Percentiles rank a stretch among this genome's conserved stretches.
Evolutionary conservation across 2,797 vertebrate species (phyloP).

Genomic region (Acanthopagrus latus): DNA sequence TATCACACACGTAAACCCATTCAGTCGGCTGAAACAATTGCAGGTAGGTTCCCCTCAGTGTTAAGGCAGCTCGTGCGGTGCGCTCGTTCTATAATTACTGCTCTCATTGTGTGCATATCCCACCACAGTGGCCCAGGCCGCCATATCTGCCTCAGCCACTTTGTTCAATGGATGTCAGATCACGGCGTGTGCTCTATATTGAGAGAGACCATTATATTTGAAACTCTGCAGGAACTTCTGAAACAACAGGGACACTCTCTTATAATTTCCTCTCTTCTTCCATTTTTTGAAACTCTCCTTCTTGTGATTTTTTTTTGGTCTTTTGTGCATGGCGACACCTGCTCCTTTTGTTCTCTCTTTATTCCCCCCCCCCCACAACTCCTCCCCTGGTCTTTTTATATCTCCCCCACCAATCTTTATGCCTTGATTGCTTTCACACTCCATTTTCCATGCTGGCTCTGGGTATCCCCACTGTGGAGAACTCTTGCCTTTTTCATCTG

Average conservation of each 20-base stretch:
- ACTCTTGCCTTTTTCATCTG: conserved; percentile 68
- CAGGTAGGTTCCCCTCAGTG: conserved; percentile 60
- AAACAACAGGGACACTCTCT: conserved; percentile 57
- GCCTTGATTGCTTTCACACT: conserved; percentile 70
- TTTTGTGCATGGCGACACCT: conserved; percentile 59
- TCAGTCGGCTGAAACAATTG: conserved; percentile 60
- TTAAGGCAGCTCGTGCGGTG: conserved; percentile 51
- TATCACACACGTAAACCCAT: conserved; percentile 9
- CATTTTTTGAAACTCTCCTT: conserved; percentile 49
- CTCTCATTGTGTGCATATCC: conserved; percentile 55
- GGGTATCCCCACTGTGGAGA: conserved; percentile 73
- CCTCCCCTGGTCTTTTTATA: conserved; percentile 48
- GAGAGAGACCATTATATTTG: conserved; percentile 65
- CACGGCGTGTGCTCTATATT: conserved; percentile 54
- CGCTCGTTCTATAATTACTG: conserved; percentile 69
- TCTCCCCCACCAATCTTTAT: conserved; percentile 64
- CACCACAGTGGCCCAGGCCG: conserved; percentile 48
- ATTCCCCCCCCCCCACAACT: background rate
- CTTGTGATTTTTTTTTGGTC: conserved; percentile 32
- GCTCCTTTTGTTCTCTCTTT: conserved; percentile 33
- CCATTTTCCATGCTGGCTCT: conserved; percentile 71
- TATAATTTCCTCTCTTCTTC: conserved; percentile 55
- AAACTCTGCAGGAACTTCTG: conserved; percentile 58
- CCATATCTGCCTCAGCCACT: conserved; percentile 68
- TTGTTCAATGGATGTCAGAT: conserved; percentile 70